phyloP scores from a whole-genome alignment of 2,888 invertebrate genomes.

The Chloroclysta siterata region DNA sequence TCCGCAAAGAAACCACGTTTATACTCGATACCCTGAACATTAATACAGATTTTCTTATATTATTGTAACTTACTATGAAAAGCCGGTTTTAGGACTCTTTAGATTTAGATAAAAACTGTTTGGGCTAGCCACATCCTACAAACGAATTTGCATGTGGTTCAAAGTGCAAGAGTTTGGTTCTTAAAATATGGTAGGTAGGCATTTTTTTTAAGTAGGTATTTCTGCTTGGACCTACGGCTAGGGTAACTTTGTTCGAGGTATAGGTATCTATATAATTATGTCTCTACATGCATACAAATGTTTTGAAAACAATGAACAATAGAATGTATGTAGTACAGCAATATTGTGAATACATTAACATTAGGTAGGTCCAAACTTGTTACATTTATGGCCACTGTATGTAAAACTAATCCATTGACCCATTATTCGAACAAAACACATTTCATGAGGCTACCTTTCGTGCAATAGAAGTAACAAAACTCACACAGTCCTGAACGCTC shows the following conservation, averaged over 20 bases:
- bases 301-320: constrained; percentile 46
- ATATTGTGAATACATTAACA: constrained; percentile 30
- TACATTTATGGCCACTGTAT: constrained; percentile 28
- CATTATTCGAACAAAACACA: constrained; percentile 27
- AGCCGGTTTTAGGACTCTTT: constrained; percentile 28
- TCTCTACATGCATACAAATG: not conserved
- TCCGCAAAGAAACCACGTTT: constrained; percentile 59
- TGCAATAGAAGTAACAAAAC: constrained; percentile 29
- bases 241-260: no score
- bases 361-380: constrained; percentile 28
- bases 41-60: constrained; percentile 66
- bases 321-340: constrained; percentile 40
- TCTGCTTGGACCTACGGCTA: no score
- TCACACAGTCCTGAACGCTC: constrained; percentile 36
- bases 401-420: constrained; percentile 32
- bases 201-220: no score
- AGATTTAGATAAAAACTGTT: constrained; percentile 33
- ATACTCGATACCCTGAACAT: constrained; percentile 60
- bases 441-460: constrained; percentile 29
- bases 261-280: no score
- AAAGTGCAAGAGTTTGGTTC: not conserved
- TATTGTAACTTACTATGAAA: constrained; percentile 54
- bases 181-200: no score
- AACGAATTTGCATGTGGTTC: not conserved
- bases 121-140: constrained; percentile 2